Evolutionary conservation across 1,140 invertebrate species (phyloP).

Genomic region (Atta colombica): DNA sequence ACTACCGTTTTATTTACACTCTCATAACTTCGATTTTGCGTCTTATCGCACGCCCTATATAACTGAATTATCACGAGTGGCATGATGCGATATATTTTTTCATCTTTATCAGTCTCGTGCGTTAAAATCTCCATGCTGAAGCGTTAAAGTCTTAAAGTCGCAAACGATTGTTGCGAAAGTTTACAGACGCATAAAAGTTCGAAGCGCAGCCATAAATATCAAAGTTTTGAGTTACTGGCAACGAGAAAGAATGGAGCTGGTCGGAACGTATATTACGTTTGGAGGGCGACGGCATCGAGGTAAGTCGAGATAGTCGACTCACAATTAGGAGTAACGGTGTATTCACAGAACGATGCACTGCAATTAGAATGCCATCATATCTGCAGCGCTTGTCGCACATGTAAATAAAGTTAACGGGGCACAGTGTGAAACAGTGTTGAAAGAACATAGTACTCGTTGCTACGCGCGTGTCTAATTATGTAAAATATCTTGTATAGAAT

Average conservation of each 20-base stretch:
- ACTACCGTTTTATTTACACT: neutral
- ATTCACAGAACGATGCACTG: conserved; percentile 48
- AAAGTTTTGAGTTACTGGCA: conserved; percentile 17
- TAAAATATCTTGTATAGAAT: conserved; percentile 12
- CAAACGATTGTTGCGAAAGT: conserved; percentile 37
- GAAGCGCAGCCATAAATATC: conserved; percentile 40
- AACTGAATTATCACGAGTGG: neutral
- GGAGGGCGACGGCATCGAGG: conserved; percentile 15
- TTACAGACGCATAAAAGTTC: conserved; percentile 32
- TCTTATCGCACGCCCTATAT: neutral
- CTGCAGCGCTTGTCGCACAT: conserved; percentile 19
- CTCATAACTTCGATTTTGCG: neutral
- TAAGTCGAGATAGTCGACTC: conserved; percentile 14
- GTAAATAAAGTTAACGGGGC: conserved; percentile 42
- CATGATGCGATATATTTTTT: neutral
- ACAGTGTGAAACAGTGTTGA: conserved; percentile 12
- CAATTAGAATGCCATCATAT: conserved; percentile 35
- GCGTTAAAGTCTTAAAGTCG: neutral
- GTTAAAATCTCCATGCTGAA: conserved; percentile 20
- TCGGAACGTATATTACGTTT: neutral
- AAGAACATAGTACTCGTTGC: neutral
- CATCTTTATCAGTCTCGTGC: conserved; percentile 4
- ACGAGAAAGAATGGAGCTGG: neutral
- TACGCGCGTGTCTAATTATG: conserved; percentile 28
- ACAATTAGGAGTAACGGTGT: conserved; percentile 46